Evolutionary conservation across 2,113 vertebrate genomes (phyloP), one percentile per base, ranked within the genome.

Genomic region (Argyrosomus japonicus): DNA sequence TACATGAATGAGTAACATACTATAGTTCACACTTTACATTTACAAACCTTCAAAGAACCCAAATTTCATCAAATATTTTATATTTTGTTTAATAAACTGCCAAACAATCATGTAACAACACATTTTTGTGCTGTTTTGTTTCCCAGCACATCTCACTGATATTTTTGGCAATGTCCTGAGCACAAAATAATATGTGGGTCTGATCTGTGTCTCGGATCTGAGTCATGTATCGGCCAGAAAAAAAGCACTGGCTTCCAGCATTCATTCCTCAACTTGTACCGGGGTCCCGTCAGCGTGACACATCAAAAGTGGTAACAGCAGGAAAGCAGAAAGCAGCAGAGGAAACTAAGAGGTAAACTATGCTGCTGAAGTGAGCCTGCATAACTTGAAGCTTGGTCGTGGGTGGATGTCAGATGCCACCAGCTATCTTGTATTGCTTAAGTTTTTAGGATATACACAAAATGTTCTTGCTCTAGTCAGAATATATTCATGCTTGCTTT

Each of bases 321-420:
- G 67, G 36, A 40, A 40, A 40, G 36, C 36, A 40, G 36, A 40
- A 40, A 40, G 36, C 40, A 48, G 48, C 40, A 62, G 67, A 74
- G 27, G 10, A 57, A 60, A 69, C 53, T 71, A 68, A 78, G 40
- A 82, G 64, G 36, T 50, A 68, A 81, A 67, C 23, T 73, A 29
- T 36, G 54, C 60, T 57, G 68, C 47, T 79, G 45, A 68, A 57
- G 29, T 8, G 29, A 75, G 65, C 61, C 64, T 57, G 51, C 47
- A 29, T 75, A 63, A 71, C 64, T 61, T 48, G 23, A 82, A 79
- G 75, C 57, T 58, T 69, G 61, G 13, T 65, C 6, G 76, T 77
- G 36, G 76, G 80, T 73, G 71, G 57, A 58, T 71, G 70, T 77
- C 64, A 83, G 74, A 56, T 68, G 43, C 79, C 62, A 45, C 56